A percentile compares a stretch with the other conserved stretches of the same genome.
phyloP scores from a whole-genome alignment of 2,113 vertebrate genomes.

The Colaptes auratus region DNA sequence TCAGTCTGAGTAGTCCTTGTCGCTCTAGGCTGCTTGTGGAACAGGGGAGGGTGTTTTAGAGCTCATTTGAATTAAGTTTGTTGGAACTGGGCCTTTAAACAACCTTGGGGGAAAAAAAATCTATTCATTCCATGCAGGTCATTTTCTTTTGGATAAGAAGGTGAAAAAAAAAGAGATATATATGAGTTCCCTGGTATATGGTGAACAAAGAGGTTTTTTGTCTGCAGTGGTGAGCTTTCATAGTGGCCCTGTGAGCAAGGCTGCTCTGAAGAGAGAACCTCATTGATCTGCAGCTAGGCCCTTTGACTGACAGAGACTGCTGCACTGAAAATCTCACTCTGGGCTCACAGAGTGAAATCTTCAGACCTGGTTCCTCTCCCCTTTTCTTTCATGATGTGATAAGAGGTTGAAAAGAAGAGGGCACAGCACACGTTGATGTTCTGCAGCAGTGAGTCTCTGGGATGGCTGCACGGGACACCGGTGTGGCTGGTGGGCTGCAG shows the following conservation, averaged over 20 bases:
- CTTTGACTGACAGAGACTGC: fast-evolving
- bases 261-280: conserved; percentile 30
- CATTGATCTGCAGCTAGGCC: background rate
- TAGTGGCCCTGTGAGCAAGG: background rate
- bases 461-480: background rate
- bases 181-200: background rate
- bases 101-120: background rate
- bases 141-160: conserved; percentile 24
- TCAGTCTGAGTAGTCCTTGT: background rate
- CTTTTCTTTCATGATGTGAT: background rate
- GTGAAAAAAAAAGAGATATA: background rate
- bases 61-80: background rate
- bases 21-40: background rate
- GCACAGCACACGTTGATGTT: fast-evolving
- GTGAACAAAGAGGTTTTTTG: conserved; percentile 63
- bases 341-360: background rate
- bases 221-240: background rate
- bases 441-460: background rate
- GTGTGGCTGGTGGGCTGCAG: background rate
- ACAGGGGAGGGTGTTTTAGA: background rate
- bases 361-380: background rate
- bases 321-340: background rate
- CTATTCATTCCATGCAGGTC: background rate
- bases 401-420: background rate
- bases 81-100: background rate